These are phyloP conservation scores for Nesospiza acunhae DNA, from an alignment of 2,113 vertebrate genomes.

Conservation along the genomic window DNA sequence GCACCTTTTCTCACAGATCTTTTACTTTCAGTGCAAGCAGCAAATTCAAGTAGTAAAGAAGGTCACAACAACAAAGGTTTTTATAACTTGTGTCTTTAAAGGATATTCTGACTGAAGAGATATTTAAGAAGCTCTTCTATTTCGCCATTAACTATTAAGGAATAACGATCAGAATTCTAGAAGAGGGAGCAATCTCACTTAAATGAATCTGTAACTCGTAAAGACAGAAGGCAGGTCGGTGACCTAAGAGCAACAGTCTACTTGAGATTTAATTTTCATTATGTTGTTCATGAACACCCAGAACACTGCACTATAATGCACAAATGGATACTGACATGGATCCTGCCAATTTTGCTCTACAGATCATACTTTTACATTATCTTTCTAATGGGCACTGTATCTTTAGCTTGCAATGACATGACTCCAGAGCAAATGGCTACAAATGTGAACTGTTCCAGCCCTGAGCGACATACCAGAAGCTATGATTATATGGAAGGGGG, in stretches of 20 bases:
- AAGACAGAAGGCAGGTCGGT: conserved; percentile 79
- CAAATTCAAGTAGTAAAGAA: conserved; percentile 77
- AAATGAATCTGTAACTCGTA: conserved; percentile 70
- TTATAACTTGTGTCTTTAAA: conserved; percentile 75
- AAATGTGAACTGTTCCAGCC: conserved; percentile 95
- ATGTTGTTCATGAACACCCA: conserved; percentile 92
- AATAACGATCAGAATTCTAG: conserved; percentile 71
- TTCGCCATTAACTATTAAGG: conserved; percentile 66
- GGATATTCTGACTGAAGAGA: conserved; percentile 70
- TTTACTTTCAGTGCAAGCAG: conserved; percentile 77
- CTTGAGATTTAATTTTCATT: conserved; percentile 87
- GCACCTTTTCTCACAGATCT: conserved; percentile 73
- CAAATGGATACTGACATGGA: conserved; percentile 98
- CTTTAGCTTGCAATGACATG: conserved; percentile 92
- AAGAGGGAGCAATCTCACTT: conserved; percentile 66
- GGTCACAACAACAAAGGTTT: conserved; percentile 68
- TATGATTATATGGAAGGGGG: conserved; percentile 99
- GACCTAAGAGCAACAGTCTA: conserved; percentile 73
- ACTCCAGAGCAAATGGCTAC: conserved; percentile 92
- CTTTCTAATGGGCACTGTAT: conserved; percentile 89
- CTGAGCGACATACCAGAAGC: conserved; percentile 94
- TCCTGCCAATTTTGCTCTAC: conserved; percentile 94
- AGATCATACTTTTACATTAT: conserved; percentile 91
- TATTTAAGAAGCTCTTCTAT: conserved; percentile 69
- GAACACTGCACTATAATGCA: conserved; percentile 97